Base-by-base conservation (phyloP, 2,888 invertebrate genomes). In the Amiota mariae region DNA sequence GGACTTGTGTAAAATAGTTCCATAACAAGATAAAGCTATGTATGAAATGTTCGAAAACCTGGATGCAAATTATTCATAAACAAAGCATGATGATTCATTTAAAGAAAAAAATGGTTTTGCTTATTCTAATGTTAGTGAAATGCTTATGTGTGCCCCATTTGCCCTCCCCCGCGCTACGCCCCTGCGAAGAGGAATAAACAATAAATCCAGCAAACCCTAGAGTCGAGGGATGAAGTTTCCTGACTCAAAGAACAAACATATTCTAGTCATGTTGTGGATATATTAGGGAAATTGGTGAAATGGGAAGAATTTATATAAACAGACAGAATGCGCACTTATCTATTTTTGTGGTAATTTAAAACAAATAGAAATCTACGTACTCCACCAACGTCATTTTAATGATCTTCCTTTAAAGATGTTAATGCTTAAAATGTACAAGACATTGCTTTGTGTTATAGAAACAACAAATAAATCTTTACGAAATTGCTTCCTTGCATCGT, bases 281-380 rank as follows among this genome's bases (percentile, higher is more conserved):
- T n/a, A 18, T 8, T 59, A 8, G 1, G 20, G 15, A 20, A 63
- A 49, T 15, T 47, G 46, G 64, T 8, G 48, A 48, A 18, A 24
- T 24, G 24, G 24, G 3, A 24, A 3, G 24, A 24, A 20, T 59
- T 59, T 13, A 68, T 73, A 73, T 70, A 76, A 76, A 77, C 72
- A 75, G 77, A 78, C 72, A 20, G 54, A 56, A 72, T 66, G 74
- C 71, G 76, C 78, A 78, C 81, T 80, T 85, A 82, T 84, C 82
- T 86, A 87, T 86, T 87, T 87, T 86, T 84, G 87, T 78, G 87
- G 85, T 86, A 86, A 86, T 86, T 86, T 86, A 87, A 87, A 86
- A 79, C 86, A 86, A 86, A 86, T 85, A 86, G 80, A 79, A 72
- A 77, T 67, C 66, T 72, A 67, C 12, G 63, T n/a, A 63, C 63